Base-by-base conservation (phyloP, 2,888 invertebrate genomes). In the Pyrrhosoma nymphula region DNA sequence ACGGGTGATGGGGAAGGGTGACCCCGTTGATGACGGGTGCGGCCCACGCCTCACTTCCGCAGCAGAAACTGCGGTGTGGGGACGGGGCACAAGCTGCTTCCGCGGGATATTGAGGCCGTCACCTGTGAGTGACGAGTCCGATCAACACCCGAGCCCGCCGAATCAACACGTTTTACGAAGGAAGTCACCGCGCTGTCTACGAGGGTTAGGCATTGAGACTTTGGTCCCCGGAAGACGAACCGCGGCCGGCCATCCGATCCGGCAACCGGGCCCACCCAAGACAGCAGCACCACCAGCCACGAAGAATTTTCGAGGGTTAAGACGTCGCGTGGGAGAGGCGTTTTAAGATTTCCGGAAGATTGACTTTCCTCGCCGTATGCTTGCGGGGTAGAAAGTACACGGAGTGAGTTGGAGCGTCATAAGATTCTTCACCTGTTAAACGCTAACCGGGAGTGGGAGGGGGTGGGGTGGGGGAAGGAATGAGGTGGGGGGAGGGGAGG, bases 341-440 rank as follows among this genome's bases (percentile, higher is more conserved):
- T 47, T 47, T n/a, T 47, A 8, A 47, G 47, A 47, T 69, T 69
- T 69, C 69, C 69, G 69, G 69, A 69, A 69, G 69, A 69, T 69
- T n/a, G 69, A 69, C 69, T 69, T 69, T 26, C 69, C 69, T 20
- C n/a, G 69, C 69, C 69, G n/a, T 69, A 26, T 69, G 69, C 12
- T 6, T 8, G 69, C 26, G 23, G 10, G 69, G 18, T 60, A 10
- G 20, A 60, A 60, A 20, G 10, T 60, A 12, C 16, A 20, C 20
- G 8, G 69, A 26, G 69, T 69, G 69, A 26, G 69, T 69, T n/a
- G 69, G 69, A 4, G 69, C 69, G 69, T 69, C 26, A 69, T 69
- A 69, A 69, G 69, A 69, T 69, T 69, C 69, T 69, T 69, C 69
- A 69, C 69, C 69, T 69, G 69, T 69, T 69, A 69, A 69, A 26